phyloP scores from a whole-genome alignment of 2,797 vertebrate genomes.

The Lagodon rhomboides region DNA sequence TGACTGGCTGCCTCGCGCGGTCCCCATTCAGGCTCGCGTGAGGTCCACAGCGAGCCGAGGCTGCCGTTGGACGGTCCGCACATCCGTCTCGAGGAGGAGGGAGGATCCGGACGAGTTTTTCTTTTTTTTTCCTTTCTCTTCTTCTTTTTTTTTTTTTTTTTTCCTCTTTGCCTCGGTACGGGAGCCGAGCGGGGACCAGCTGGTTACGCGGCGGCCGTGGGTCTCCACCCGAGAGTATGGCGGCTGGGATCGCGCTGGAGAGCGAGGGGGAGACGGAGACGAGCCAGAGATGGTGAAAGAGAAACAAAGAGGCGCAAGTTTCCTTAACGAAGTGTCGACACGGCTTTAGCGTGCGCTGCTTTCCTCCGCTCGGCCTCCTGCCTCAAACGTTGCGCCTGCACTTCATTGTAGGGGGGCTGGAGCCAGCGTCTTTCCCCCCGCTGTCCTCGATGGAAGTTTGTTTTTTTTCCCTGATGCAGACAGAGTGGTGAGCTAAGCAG shows the following conservation, averaged over 20 bases:
- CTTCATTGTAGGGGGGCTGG: constrained; percentile 39
- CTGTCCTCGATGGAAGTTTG: constrained; percentile 81
- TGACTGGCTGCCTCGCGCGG: constrained; percentile 64
- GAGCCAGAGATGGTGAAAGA: constrained; percentile 71
- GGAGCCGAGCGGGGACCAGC: constrained; percentile 85
- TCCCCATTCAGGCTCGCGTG: constrained; percentile 62
- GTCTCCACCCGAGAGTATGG: constrained; percentile 89
- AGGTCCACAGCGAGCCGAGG: constrained; percentile 36
- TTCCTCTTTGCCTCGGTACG: constrained; percentile 73
- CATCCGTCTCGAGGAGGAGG: constrained; percentile 67
- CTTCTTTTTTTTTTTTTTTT: neutral
- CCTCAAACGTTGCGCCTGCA: constrained; percentile 30
- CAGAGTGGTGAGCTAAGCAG: constrained; percentile 76
- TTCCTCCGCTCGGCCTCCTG: constrained; percentile 21
- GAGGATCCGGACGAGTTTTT: constrained; percentile 34
- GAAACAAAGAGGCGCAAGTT: constrained; percentile 72
- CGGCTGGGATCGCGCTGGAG: constrained; percentile 76
- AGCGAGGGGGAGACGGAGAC: constrained; percentile 71
- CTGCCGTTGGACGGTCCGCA: constrained; percentile 71
- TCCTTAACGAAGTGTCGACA: constrained; percentile 26
- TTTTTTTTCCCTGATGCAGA: constrained; percentile 76
- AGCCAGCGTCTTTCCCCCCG: constrained; percentile 54
- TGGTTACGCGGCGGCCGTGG: constrained; percentile 81
- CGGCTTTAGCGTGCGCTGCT: constrained; percentile 21
- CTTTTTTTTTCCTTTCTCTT: neutral